A percentile compares a stretch with the other conserved stretches of the same genome.
phyloP scores from a whole-genome alignment of 2,797 vertebrate species.

The Gymnodraco acuticeps region DNA sequence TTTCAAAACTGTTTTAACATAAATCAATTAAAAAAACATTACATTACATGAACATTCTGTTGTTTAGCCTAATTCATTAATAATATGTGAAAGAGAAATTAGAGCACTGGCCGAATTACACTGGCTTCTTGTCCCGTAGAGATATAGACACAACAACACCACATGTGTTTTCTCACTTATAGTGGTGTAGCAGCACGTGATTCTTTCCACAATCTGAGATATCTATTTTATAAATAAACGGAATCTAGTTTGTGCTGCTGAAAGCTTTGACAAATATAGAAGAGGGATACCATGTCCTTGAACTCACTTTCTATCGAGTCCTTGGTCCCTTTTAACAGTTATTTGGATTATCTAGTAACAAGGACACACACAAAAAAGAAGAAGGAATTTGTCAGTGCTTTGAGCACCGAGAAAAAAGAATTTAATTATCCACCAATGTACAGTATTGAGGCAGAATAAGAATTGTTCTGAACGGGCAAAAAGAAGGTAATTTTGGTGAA shows the following conservation, averaged over 20 bases:
- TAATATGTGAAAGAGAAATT: slow-evolving; percentile 30
- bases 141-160: neutral
- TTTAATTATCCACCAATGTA: neutral
- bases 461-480: slow-evolving; percentile 6
- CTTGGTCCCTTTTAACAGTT: neutral
- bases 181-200: neutral
- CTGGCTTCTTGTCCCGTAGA: slow-evolving; percentile 16
- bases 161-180: slow-evolving; percentile 3
- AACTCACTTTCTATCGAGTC: neutral
- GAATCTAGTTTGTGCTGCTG: neutral
- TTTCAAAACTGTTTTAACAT: slow-evolving; percentile 46
- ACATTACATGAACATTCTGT: slow-evolving; percentile 18
- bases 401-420: neutral
- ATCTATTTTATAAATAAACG: neutral
- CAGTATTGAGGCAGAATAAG: neutral
- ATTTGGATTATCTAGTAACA: neutral
- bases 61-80: slow-evolving; percentile 46
- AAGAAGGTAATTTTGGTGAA: slow-evolving; percentile 32
- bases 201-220: neutral
- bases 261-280: neutral
- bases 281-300: neutral
- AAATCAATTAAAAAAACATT: slow-evolving; percentile 45
- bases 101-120: slow-evolving; percentile 11
- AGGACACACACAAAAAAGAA: neutral
- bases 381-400: neutral